phyloP scores from a whole-genome alignment of 1,140 invertebrate species.

The Dinoponera quadriceps region DNA sequence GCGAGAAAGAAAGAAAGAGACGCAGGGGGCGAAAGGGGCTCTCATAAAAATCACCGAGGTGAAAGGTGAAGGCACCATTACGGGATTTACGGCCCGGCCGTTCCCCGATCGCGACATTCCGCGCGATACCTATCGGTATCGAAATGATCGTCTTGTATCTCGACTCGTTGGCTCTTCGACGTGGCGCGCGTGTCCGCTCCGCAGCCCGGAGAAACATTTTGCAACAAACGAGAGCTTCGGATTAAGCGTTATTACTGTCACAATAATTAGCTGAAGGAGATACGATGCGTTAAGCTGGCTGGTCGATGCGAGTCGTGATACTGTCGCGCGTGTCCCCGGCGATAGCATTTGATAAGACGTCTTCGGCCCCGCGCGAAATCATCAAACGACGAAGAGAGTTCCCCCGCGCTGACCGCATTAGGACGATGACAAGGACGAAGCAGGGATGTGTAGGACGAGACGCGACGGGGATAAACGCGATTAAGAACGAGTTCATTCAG shows the following conservation, averaged over 20 bases:
- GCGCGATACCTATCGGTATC: slow-evolving; percentile 13
- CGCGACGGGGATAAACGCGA: slow-evolving; percentile 19
- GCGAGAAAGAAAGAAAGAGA: neutral
- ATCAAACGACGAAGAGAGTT: neutral
- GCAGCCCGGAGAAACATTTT: neutral
- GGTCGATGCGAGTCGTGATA: slow-evolving; percentile 23
- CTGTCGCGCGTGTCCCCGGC: slow-evolving; percentile 3
- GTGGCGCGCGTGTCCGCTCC: slow-evolving; percentile 12
- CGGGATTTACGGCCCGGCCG: slow-evolving; percentile 21
- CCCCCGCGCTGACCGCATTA: neutral
- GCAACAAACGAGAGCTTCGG: slow-evolving; percentile 13
- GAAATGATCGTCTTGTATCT: slow-evolving; percentile 7
- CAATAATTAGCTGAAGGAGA: slow-evolving; percentile 31
- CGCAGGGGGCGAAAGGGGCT: neutral
- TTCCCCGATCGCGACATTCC: neutral
- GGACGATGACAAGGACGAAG: slow-evolving; percentile 4
- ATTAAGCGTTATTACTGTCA: slow-evolving; percentile 47
- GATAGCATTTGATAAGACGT: neutral
- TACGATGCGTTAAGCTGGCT: slow-evolving; percentile 13
- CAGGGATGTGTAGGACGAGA: neutral
- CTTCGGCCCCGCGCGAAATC: slow-evolving; percentile 7
- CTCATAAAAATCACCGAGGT: slow-evolving; percentile 24
- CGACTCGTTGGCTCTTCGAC: neutral
- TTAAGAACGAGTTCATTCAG: slow-evolving; percentile 41
- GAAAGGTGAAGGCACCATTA: slow-evolving; percentile 10